Conservation (phyloP, 2,113 vertebrate genomes). For the Sebastes schlegelii region DNA sequence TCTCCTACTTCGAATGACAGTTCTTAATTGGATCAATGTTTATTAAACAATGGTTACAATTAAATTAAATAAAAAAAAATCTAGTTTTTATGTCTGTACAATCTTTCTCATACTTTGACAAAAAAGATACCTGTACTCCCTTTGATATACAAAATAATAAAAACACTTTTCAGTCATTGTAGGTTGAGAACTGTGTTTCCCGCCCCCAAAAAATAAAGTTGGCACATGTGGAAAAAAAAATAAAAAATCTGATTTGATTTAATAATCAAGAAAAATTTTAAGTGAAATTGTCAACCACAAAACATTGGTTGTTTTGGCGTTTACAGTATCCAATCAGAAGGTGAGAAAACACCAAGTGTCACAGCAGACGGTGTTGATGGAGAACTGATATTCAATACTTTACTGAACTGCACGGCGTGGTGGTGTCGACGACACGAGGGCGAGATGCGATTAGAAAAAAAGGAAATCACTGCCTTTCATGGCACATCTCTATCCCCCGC, state of each 20-base stretch:
- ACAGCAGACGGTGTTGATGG: constrained; percentile 3
- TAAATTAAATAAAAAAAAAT: constrained; percentile 33
- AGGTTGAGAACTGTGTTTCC: constrained; percentile 4
- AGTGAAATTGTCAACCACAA: constrained; percentile 12
- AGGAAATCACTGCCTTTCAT: constrained; percentile 63
- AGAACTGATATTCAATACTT: constrained; percentile 6
- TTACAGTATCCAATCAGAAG: background rate
- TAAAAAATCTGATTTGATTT: constrained; percentile 9
- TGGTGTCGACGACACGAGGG: constrained; percentile 30
- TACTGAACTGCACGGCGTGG: constrained; percentile 1
- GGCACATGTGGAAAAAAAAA: constrained; percentile 56
- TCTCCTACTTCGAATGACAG: constrained; percentile 41
- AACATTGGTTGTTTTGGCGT: constrained; percentile 12
- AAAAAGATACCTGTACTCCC: constrained; percentile 47
- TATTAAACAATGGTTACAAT: constrained; percentile 26
- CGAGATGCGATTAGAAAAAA: constrained; percentile 47
- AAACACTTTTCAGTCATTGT: background rate
- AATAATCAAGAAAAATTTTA: constrained; percentile 24
- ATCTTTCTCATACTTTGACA: constrained; percentile 15
- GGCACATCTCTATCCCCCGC: constrained; percentile 37
- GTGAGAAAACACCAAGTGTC: constrained; percentile 19
- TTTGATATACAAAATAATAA: constrained; percentile 47
- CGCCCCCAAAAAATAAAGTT: constrained; percentile 35
- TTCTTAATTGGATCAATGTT: constrained; percentile 20
- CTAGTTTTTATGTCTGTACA: constrained; percentile 49